Evolutionary conservation across 2,113 vertebrate genomes (phyloP), one percentile per base, ranked within the genome.

Genomic region (Capreolus pygargus): DNA sequence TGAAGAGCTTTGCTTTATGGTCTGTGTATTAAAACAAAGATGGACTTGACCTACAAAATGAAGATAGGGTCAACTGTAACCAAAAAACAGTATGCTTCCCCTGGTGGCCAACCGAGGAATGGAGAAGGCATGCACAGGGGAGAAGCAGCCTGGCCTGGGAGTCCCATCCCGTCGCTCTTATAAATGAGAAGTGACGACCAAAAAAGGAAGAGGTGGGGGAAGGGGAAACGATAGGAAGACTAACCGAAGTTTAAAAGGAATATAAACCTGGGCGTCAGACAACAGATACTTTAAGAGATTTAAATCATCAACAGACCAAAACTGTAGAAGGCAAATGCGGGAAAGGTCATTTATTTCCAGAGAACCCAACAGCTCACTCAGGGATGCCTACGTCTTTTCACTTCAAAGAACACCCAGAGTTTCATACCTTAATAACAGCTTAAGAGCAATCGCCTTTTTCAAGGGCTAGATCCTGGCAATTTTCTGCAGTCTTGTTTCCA

Each of bases 1-100:
- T 89, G 93, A 96, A 83, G 55, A 98, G 97, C 96, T 98, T 89
- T 1, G 97, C 97, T 98, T 91, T 2, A 55, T 15, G 76, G 97
- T 95, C 92, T n/a, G 43, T 30, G 61, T 61, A 74, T 88, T 96
- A 97, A 85, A 96, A 96, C 97, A 97, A 97, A 21, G 94, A 90
- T 91, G 92, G 12, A 45, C 98, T 98, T 98, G 99, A 99, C 98
- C 99, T 99, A 99, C 98, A 98, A 98, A 98, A 89, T 91, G 97
- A 98, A 98, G 98, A 97, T 82, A 96, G 98, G 98, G 98, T 98
- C 98, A 98, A 98, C 97, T 97, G 97, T 98, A 97, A 97, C 97
- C 98, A 96, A 98, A 97, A 98, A 98, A 95, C 98, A 83, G 97
- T 45, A 90, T 96, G 94, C 96, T 92, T 93, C 97, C 98, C 97